Evolutionary conservation across 2,797 vertebrate genomes (phyloP), one percentile per base, ranked within the genome.

Genomic region (Myripristis murdjan): DNA sequence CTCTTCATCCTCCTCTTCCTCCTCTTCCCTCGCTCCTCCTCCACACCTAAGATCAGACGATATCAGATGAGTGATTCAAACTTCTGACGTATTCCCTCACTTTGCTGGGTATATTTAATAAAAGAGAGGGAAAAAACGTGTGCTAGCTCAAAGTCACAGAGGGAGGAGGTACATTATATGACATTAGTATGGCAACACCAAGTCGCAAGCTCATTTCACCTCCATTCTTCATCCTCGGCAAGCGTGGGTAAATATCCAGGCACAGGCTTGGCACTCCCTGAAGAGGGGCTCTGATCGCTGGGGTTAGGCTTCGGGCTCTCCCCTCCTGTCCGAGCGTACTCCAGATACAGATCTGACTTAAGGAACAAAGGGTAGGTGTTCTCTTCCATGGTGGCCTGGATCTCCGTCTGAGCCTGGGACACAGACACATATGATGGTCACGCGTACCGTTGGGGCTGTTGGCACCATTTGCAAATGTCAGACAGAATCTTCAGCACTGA

Each of bases 301-400:
- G 95, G 95, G 73, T 93, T 92, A 14, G 91, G 95, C 87, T 97
- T 96, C 7, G 96, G 96, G 85, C 97, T 98, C 92, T 98, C 97
- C 28, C 95, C 94, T 75, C 95, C 96, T 20, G 95, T 96, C 84
- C 95, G 94, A 0, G 96, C 96, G 85, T 96, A 97, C 69, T 97
- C 96, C 94, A 98, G 93, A 92, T 98, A 99, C 89, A 97, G 94
- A 91, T 99, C 97, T 0, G 98, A 99, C 91, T 97, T 98, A 46
- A 99, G 97, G 86, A 99, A 99, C 66, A 97, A 91, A 22, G 98
- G 98, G 83, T 98, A 99, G 46, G 96, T 97, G 87, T 97, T 97
- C 83, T 97, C 96, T 88, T 99, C 98, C 91, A 99, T 96, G 91
- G 95, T 95, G 70, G 93, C 91, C 90, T 99, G 98, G 83, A 99